These are phyloP conservation scores for Philereme transversata DNA, from an alignment of 2,888 invertebrate species.

Conservation along the genomic window DNA sequence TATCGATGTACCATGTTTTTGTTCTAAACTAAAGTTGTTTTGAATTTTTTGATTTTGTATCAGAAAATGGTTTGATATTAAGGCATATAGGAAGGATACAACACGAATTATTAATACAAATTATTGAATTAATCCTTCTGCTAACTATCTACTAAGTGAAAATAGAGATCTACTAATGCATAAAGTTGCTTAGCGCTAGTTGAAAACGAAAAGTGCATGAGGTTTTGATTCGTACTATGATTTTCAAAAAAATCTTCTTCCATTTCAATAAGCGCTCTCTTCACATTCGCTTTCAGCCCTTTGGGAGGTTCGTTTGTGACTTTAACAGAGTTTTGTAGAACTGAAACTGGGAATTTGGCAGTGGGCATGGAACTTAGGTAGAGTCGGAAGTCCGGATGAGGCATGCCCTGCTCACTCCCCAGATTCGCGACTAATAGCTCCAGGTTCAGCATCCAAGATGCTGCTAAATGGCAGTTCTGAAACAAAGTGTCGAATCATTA, in stretches of 20 bases:
- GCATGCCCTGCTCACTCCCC: constrained; percentile 85
- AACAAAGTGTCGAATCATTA: constrained; percentile 35
- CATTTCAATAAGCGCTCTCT: constrained; percentile 91
- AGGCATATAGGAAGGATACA: too few species aligned
- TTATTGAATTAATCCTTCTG: too few species aligned
- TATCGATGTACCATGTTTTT: too few species aligned
- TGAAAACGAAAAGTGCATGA: neutral
- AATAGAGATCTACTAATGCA: too few species aligned
- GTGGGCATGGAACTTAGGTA: constrained; percentile 96
- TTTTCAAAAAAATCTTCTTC: constrained; percentile 91
- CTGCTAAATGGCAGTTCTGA: constrained; percentile 97
- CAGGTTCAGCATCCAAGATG: constrained; percentile 95
- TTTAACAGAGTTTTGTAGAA: constrained; percentile 96
- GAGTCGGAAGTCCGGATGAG: constrained; percentile 90
- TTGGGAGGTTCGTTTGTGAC: constrained; percentile 97
- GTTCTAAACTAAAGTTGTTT: too few species aligned
- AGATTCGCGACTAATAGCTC: constrained; percentile 91
- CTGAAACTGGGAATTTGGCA: constrained; percentile 93
- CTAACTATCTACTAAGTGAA: too few species aligned
- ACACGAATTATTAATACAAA: too few species aligned
- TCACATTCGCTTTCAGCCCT: constrained; percentile 94
- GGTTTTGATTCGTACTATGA: constrained; percentile 78
- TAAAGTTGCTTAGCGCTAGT: too few species aligned
- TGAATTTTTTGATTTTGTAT: too few species aligned
- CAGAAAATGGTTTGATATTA: too few species aligned